Percentiles rank a stretch among this genome's conserved stretches.
Conservation (phyloP, 2,113 vertebrate species). For the Actenoides lindsayi region DNA sequence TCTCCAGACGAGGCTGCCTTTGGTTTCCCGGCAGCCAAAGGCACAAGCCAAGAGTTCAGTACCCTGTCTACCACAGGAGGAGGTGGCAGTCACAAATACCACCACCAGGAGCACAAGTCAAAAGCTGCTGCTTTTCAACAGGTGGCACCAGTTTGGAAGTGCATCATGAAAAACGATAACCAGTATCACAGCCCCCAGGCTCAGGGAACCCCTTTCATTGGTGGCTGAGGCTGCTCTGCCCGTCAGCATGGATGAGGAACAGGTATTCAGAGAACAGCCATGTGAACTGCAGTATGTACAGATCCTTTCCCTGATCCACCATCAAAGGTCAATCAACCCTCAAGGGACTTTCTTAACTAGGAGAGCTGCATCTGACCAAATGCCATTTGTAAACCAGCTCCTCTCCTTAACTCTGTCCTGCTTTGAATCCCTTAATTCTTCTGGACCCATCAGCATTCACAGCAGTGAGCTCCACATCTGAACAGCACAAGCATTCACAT, state of each 20-base stretch:
- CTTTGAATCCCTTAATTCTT: neutral
- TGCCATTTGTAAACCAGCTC: neutral
- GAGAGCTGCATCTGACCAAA: neutral
- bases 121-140: neutral
- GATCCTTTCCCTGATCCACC: neutral
- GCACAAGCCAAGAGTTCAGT: neutral
- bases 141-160: neutral
- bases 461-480: neutral
- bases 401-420: neutral
- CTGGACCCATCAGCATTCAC: neutral
- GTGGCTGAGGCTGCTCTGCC: neutral
- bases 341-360: neutral
- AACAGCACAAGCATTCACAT: neutral
- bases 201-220: neutral
- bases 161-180: neutral
- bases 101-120: neutral
- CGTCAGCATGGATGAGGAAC: neutral
- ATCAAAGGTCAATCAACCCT: neutral
- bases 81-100: neutral
- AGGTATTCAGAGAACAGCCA: neutral
- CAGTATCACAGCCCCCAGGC: neutral
- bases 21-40: neutral
- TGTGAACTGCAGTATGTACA: accelerated
- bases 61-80: neutral
- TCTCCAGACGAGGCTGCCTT: neutral